phyloP scores from a whole-genome alignment of 1,140 invertebrate genomes.

The Cotesia typhae region DNA sequence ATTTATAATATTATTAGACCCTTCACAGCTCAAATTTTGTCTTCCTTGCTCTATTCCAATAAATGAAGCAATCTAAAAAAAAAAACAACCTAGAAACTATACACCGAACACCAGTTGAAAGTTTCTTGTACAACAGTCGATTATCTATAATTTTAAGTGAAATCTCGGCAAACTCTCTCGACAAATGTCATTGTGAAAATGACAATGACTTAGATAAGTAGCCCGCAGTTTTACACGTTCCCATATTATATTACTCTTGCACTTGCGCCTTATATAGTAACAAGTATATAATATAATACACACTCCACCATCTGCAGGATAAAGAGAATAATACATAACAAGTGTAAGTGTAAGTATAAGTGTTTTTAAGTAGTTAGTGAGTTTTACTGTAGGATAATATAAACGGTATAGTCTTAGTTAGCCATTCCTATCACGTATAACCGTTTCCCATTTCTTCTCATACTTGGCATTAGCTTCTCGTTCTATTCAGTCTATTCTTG shows the following conservation, averaged over 20 bases:
- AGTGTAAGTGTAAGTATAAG: neutral
- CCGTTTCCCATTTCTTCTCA: conserved; percentile 19
- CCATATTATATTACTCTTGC: neutral
- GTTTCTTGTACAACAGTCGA: neutral
- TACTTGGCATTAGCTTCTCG: neutral
- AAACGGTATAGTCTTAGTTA: neutral
- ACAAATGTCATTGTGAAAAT: neutral
- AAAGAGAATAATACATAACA: neutral
- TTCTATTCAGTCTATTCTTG: neutral
- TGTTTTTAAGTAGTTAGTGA: conserved; percentile 1
- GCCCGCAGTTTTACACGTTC: neutral
- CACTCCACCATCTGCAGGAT: neutral
- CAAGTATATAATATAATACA: no score
- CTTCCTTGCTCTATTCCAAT: no score
- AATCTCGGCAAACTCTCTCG: neutral
- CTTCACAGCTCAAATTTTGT: no score
- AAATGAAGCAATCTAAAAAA: no score
- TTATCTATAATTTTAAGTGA: conserved; percentile 16
- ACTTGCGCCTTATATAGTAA: no score
- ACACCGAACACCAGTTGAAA: neutral
- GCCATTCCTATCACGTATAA: neutral
- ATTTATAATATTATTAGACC: no score
- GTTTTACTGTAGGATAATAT: neutral
- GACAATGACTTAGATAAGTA: conserved; percentile 24
- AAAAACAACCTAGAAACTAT: no score